Evolutionary conservation across 2,113 vertebrate species (phyloP).

Genomic region (Apaloderma vittatum): DNA sequence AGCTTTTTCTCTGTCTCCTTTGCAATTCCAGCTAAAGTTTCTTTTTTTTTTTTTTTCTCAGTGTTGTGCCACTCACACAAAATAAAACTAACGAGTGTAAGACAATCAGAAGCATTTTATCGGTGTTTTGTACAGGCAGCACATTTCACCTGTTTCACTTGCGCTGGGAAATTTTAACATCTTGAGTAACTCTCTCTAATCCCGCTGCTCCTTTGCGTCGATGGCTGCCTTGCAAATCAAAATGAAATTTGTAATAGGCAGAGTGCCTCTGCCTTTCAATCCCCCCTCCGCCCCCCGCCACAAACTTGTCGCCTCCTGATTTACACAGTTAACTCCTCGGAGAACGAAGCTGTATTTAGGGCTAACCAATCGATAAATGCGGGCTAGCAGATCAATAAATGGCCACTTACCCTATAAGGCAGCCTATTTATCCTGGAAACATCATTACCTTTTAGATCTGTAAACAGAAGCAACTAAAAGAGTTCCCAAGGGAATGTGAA

Average conservation of each 20-base stretch:
- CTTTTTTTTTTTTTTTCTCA: background rate
- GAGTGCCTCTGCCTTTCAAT: background rate
- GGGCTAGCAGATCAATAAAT: slow-evolving; percentile 83
- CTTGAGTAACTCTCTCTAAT: slow-evolving; percentile 14
- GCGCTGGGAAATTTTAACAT: background rate
- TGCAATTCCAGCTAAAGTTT: slow-evolving; percentile 8
- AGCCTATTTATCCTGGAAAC: slow-evolving; percentile 86
- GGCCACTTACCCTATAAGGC: slow-evolving; percentile 86
- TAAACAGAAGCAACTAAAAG: slow-evolving; percentile 89
- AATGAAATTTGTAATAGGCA: background rate
- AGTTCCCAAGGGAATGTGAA: slow-evolving; percentile 87
- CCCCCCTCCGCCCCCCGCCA: background rate
- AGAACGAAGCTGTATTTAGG: slow-evolving; percentile 74
- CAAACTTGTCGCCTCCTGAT: slow-evolving; percentile 75
- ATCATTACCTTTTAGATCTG: slow-evolving; percentile 89
- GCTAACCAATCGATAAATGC: slow-evolving; percentile 78
- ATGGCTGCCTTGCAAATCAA: slow-evolving; percentile 45
- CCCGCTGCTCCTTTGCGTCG: background rate
- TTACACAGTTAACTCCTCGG: slow-evolving; percentile 81
- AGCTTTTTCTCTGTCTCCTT: slow-evolving; percentile 34
- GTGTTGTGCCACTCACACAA: background rate
- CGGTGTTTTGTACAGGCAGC: background rate
- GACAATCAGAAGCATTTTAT: background rate
- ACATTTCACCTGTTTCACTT: background rate
- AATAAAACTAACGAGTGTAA: background rate